Conservation (phyloP, 2,888 invertebrate genomes). For the Tricholauxania praeusta region DNA sequence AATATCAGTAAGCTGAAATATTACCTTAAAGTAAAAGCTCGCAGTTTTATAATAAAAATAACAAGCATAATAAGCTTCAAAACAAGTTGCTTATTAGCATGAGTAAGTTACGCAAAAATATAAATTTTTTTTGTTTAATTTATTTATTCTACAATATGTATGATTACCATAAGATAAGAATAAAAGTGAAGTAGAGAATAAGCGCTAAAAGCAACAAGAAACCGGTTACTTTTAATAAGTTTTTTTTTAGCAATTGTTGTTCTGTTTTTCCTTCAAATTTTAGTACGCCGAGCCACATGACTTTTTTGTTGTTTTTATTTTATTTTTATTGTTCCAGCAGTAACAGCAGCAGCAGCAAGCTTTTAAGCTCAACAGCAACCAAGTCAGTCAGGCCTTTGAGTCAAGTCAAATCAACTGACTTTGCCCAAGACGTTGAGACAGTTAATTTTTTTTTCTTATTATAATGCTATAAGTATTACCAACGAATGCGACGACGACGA, state of each 20-base stretch:
- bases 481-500: neutral
- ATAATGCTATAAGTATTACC: neutral
- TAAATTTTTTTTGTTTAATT: neutral
- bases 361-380: constrained; percentile 29
- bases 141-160: too few relatives aligned
- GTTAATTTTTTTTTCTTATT: neutral
- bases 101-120: constrained; percentile 37
- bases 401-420: constrained; percentile 16
- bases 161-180: too few relatives aligned
- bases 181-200: too few relatives aligned
- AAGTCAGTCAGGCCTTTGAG: neutral
- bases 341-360: constrained; percentile 43
- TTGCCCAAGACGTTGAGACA: constrained; percentile 18
- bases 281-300: constrained; percentile 22
- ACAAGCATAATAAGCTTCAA: too few relatives aligned
- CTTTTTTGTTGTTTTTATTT: constrained; percentile 33
- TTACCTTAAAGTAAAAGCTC: too few relatives aligned
- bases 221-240: constrained; percentile 23
- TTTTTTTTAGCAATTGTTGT: neutral
- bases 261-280: constrained; percentile 15
- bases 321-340: constrained; percentile 43
- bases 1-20: too few relatives aligned
- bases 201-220: constrained; percentile 3
- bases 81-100: constrained; percentile 9
- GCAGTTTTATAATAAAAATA: too few relatives aligned